Conservation (phyloP, 2,797 vertebrate species). For the Scyliorhinus canicula region DNA sequence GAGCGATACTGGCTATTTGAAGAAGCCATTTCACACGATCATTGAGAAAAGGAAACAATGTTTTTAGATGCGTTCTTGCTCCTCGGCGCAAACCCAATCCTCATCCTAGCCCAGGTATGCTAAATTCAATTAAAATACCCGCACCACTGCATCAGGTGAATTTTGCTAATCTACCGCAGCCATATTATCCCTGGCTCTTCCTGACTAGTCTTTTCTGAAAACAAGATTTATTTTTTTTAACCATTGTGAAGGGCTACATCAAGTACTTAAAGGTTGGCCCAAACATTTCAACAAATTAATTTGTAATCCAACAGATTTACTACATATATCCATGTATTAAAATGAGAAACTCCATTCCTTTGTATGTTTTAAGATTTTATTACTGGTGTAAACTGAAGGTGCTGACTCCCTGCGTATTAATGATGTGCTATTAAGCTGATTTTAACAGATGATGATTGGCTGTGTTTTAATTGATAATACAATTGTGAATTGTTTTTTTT, state of each 20-base stretch:
- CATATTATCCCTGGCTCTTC: background rate
- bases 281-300: background rate
- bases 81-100: background rate
- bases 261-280: background rate
- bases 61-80: background rate
- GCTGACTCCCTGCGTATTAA: background rate
- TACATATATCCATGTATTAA: background rate
- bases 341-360: background rate
- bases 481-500: background rate
- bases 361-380: background rate
- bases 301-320: background rate
- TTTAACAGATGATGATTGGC: slow-evolving; percentile 20
- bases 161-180: background rate
- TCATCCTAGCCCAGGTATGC: background rate
- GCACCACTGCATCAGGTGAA: background rate
- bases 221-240: background rate
- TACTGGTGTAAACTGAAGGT: background rate
- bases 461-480: slow-evolving; percentile 11
- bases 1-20: background rate
- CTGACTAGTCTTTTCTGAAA: background rate
- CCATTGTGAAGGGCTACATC: background rate
- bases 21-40: background rate
- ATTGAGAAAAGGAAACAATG: background rate
- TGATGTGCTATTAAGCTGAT: background rate
- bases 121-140: background rate